phyloP scores from a whole-genome alignment of 2,113 vertebrate species.

The Bubo bubo region DNA sequence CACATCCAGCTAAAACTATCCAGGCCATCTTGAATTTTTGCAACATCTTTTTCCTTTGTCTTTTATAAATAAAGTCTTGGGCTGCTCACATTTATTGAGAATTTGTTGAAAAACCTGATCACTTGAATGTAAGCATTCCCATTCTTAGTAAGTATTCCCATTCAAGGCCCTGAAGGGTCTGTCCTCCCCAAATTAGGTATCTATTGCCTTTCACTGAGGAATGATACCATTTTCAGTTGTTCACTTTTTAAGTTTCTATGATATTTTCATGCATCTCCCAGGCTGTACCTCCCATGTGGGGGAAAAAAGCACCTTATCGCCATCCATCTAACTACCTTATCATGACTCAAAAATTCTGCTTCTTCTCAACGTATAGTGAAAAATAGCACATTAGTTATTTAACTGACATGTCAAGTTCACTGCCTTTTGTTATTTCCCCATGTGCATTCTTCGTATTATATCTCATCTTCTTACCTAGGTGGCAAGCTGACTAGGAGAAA shows the following conservation, averaged over 20 bases:
- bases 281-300: not conserved
- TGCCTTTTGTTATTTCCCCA: not conserved
- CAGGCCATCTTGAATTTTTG: not conserved
- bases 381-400: not conserved
- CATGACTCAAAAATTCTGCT: not conserved
- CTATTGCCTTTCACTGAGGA: not conserved
- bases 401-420: rapidly evolving
- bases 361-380: not conserved
- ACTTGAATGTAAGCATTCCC: not conserved
- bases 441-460: not conserved
- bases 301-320: not conserved
- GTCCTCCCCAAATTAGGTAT: not conserved
- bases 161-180: not conserved
- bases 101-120: not conserved
- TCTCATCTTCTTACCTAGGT: not conserved
- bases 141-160: not conserved
- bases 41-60: not conserved
- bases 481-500: not conserved
- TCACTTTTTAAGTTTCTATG: not conserved
- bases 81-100: not conserved
- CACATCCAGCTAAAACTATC: not conserved
- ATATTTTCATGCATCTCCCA: not conserved
- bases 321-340: not conserved
- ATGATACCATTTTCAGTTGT: not conserved
- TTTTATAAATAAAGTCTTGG: not conserved